Evolutionary conservation across 92 coral and sea anemone genomes (phyloP).

Genomic region (Plumapathes pennacea): DNA sequence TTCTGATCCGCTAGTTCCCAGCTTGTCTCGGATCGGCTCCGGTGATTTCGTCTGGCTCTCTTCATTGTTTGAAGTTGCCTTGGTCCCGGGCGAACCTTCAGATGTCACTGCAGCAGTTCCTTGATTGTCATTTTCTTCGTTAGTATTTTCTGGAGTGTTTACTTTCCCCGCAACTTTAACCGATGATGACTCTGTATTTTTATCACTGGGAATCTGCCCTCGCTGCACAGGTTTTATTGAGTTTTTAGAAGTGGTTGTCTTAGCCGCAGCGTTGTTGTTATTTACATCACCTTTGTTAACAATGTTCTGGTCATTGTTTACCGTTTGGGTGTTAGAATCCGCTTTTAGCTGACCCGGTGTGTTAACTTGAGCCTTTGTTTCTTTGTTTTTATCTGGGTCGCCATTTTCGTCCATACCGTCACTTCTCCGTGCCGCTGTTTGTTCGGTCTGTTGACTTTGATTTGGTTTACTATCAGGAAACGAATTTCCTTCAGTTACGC

Average conservation of each 20-base stretch:
- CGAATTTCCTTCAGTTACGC: background rate
- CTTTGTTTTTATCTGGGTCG: background rate
- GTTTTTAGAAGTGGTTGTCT: too few species aligned
- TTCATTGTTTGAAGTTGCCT: background rate
- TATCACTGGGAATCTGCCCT: too few species aligned
- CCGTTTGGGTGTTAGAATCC: constrained; percentile 5
- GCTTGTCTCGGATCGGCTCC: constrained; percentile 58
- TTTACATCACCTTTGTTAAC: background rate
- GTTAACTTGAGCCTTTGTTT: background rate
- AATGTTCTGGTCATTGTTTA: background rate
- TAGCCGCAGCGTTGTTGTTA: too few species aligned
- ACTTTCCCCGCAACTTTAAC: background rate
- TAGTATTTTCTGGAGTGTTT: background rate
- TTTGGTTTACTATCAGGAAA: constrained; percentile 3
- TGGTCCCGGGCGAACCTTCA: constrained; percentile 2
- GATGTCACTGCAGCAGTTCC: background rate
- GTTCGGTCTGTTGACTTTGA: constrained; percentile 9
- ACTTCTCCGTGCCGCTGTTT: constrained; percentile 1
- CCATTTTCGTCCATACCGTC: background rate
- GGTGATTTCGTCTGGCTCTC: too few species aligned
- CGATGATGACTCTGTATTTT: too few species aligned
- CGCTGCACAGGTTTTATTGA: too few species aligned
- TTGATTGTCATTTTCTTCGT: background rate
- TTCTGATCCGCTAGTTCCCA: constrained; percentile 85
- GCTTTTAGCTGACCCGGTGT: background rate